Base-by-base conservation (phyloP, 1,140 invertebrate genomes). In the Drosophila albomicans region DNA sequence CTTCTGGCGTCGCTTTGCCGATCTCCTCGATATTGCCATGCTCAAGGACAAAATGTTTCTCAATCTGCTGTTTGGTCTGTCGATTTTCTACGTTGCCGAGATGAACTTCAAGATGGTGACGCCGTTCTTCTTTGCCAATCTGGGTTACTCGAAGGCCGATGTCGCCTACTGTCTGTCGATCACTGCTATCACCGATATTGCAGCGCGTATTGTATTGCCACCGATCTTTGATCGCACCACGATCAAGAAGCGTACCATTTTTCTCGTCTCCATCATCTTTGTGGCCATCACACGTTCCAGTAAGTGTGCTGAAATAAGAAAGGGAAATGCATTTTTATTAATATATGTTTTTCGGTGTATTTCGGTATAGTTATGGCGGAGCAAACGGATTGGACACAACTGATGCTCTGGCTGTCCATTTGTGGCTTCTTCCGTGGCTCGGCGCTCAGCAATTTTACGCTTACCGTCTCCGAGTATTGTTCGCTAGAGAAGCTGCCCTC, bases 81-180 rank as follows among this genome's bases (percentile, higher is more conserved):
- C 95, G 38, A 93, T 96, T 5, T 96, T 95, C 92, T 96, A 96
- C 91, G 95, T 95, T 15, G 95, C 95, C 8, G 96, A 96, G 79
- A 93, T 96, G 72, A 96, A 96, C 82, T 96, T 96, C 84, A 95
- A 96, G 91, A 94, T 96, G 94, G 94, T 96, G 52, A 95, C 95
- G 41, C 95, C 96, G 10, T 96, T 96, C 87, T 96, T 96, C 82
- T 94, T 96, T 62, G 93, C 93, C 54, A 94, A 93, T 80, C 92
- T 96, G 69, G 95, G 95, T 68, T 95, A 95, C 84, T 93, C 93
- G 52, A 95, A 95, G 91, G 92, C 93, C 5, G 95, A 96, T 67
- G 94, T 95, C 5, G 96, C 96, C 25, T 94, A 95, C 69, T 96
- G 95, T 82, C 93, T 96, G 13, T 96, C 95, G 1, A 94, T 96